Conservation (phyloP, 2,888 invertebrate species). For the Proisotoma minuta region DNA sequence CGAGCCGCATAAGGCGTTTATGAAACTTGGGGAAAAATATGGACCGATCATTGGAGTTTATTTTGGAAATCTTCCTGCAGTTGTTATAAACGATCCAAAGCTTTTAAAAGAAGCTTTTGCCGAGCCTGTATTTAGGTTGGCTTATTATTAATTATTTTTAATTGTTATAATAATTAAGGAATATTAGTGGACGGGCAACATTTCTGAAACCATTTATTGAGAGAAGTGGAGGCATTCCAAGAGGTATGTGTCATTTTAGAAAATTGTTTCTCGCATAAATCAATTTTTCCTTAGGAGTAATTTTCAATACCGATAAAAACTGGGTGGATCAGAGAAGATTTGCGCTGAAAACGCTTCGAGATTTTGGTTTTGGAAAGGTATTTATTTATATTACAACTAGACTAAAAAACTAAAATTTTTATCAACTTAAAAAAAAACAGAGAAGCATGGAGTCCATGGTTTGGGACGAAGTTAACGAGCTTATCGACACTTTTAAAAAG, state of each 20-base stretch:
- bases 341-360: constrained; percentile 29
- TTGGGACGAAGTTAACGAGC: constrained; percentile 15
- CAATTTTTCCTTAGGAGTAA: constrained; percentile 13
- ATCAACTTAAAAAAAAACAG: constrained; percentile 1
- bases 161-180: too few species aligned
- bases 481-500: constrained; percentile 31
- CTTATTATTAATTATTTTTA: too few species aligned
- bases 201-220: constrained; percentile 18
- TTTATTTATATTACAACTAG: constrained; percentile 1
- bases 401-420: not conserved
- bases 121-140: constrained; percentile 25
- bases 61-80: constrained; percentile 10
- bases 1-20: constrained; percentile 25
- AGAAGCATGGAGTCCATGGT: constrained; percentile 24
- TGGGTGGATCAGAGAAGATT: constrained; percentile 35
- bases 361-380: constrained; percentile 37
- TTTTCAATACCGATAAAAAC: constrained; percentile 21
- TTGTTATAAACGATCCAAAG: constrained; percentile 39
- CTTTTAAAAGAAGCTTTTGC: constrained; percentile 32
- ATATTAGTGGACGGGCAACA: constrained; percentile 28
- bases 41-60: constrained; percentile 13
- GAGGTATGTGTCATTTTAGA: constrained; percentile 18
- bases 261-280: not conserved
- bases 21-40: constrained; percentile 23
- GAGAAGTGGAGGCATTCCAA: constrained; percentile 26